Conservation (phyloP, 2,888 invertebrate genomes). For the Lamellibrachia columna region DNA sequence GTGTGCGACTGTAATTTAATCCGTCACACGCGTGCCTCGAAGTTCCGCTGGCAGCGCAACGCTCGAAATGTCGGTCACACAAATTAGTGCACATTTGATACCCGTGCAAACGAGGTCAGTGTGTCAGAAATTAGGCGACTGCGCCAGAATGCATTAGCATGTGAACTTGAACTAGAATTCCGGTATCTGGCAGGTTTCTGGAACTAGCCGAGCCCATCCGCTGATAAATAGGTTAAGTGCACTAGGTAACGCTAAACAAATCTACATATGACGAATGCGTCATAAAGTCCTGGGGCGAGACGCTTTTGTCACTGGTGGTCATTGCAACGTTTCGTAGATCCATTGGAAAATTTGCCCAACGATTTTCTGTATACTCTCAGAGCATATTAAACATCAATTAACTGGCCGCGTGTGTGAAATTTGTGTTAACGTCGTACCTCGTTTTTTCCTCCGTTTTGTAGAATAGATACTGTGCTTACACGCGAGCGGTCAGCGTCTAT, state of each 20-base stretch:
- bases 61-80: not conserved
- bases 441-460: no score
- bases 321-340: no score
- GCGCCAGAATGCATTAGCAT: not conserved
- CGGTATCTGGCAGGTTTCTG: not conserved
- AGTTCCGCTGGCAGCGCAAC: not conserved
- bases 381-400: no score
- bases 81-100: not conserved
- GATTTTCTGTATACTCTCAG: no score
- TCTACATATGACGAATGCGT: no score
- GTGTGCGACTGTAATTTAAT: not conserved
- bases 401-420: no score
- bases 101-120: slow-evolving; percentile 5
- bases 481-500: no score
- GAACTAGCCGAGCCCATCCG: not conserved
- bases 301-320: no score
- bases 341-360: no score
- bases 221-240: not conserved
- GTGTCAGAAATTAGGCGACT: not conserved
- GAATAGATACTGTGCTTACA: no score
- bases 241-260: not conserved
- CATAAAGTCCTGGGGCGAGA: no score
- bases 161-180: not conserved
- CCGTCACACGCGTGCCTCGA: not conserved
- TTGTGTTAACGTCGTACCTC: no score